Conservation (phyloP, 1,140 invertebrate genomes). For the Cyrtorhinus lividipennis region DNA sequence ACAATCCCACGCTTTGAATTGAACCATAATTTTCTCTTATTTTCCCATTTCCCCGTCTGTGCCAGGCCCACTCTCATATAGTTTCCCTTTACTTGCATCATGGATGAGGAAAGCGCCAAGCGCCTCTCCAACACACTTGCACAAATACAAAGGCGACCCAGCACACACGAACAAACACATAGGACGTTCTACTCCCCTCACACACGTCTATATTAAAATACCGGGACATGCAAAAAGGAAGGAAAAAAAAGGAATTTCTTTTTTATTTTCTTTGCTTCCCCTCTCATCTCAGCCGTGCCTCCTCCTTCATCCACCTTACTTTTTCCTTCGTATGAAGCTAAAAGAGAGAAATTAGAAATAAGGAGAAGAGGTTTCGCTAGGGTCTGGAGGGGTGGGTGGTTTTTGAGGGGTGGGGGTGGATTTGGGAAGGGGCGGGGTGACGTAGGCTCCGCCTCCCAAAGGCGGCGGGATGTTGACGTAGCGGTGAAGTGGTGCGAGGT, state of each 20-base stretch:
- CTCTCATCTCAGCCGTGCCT: neutral
- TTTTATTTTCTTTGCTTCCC: no score
- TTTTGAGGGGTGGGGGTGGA: neutral
- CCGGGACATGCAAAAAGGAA: neutral
- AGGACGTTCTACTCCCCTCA: neutral
- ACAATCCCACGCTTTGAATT: no score
- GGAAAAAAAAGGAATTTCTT: neutral
- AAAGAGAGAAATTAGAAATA: slow-evolving; percentile 6
- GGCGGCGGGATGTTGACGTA: neutral
- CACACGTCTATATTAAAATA: neutral
- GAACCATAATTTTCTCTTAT: neutral
- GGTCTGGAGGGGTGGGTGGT: neutral
- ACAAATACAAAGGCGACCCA: neutral
- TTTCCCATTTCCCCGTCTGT: neutral
- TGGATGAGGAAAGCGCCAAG: neutral
- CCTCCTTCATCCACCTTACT: neutral
- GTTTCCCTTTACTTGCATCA: neutral
- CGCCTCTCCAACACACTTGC: neutral
- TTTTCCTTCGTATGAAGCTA: neutral
- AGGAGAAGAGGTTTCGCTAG: neutral
- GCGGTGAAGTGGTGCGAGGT: neutral
- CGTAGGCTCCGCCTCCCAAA: neutral
- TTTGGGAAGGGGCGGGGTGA: neutral
- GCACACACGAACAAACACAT: neutral
- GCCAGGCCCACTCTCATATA: no score